A percentile compares a stretch with the other conserved stretches of the same genome.
These are phyloP conservation scores for Anguilla japonica DNA, from an alignment of 2,113 vertebrate species.

Conservation along the genomic window DNA sequence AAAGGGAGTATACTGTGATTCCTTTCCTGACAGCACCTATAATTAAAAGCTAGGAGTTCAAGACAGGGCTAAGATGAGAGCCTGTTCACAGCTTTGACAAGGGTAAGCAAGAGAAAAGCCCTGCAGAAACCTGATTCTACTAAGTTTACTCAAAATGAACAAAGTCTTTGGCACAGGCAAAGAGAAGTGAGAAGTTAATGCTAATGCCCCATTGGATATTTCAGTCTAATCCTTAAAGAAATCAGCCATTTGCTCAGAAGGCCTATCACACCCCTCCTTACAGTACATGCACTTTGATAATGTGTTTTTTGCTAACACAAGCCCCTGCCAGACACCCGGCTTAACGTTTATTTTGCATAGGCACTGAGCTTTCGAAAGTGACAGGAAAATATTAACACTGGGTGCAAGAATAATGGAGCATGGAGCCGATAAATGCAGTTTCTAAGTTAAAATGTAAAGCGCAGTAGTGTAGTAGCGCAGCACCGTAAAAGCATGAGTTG, in stretches of 20 bases:
- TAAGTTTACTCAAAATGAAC: background rate
- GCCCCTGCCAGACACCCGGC: background rate
- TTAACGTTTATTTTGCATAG: background rate
- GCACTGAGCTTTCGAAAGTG: slow-evolving; percentile 30
- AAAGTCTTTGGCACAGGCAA: background rate
- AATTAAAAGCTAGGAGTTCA: slow-evolving; percentile 8
- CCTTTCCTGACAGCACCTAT: background rate
- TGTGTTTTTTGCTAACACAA: slow-evolving; percentile 8
- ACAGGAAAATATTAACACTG: slow-evolving; percentile 64
- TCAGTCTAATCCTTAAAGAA: background rate
- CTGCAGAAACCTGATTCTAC: background rate
- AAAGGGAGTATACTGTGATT: background rate
- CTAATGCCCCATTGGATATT: background rate
- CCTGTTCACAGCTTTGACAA: background rate
- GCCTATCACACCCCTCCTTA: slow-evolving; percentile 19
- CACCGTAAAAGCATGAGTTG: slow-evolving; percentile 42
- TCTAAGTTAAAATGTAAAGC: slow-evolving; percentile 26
- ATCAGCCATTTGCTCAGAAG: background rate
- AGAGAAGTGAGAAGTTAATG: background rate
- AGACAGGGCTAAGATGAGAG: background rate
- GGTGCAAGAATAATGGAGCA: slow-evolving; percentile 41
- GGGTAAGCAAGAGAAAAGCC: background rate
- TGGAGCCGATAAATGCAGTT: slow-evolving; percentile 60
- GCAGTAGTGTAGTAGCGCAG: too few species aligned
- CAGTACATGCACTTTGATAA: slow-evolving; percentile 20